Base-by-base conservation (phyloP, 2,888 invertebrate species). In the Cephus rjabovi region DNA sequence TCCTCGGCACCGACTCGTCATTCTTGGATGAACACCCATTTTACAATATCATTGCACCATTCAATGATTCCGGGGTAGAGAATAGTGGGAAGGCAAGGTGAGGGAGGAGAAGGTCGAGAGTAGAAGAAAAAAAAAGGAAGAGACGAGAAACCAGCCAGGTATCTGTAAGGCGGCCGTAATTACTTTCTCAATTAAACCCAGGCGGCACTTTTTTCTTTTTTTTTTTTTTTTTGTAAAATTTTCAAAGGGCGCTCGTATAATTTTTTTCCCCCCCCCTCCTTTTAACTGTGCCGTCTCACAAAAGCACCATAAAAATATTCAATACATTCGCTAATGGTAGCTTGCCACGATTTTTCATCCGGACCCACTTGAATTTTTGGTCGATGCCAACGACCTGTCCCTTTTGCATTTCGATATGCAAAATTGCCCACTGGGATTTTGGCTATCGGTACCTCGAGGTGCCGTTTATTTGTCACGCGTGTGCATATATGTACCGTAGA, bases 11-110 rank as follows among this genome's bases (percentile, higher is more conserved):
- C n/a, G 74, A 74, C 35, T 35, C 74, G 74, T 74, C 74, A 74
- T 74, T 74, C 33, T 74, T 37, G 9, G 37, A 74, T 74, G 74
- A 74, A 37, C 74, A 74, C 34, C 30, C 74, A 23, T 74, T 74
- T 74, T 74, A 74, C 74, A 37, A 37, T 74, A 74, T 34, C 74
- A 35, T 74, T 74, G 74, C 74, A 37, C 74, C 34, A 74, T 35
- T 37, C 74, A 33, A 37, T 34, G 74, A 30, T 30, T 31, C 69
- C 23, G 69, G 30, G 69, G 35, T 34, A 71, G 34, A 76, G 69
- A 76, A 33, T 69, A n/a, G 34, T 56, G 30, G 12, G 12, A 11
- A 0, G 71, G 30, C 71, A 31, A 30, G 56, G 56, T 6, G 56
- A 56, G 56, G 23, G 1, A 56, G 56, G 56, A 23, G 40, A 56